A percentile compares a stretch with the other conserved stretches of the same genome.
These are phyloP conservation scores for Uria aalge DNA, from an alignment of 2,113 vertebrate genomes.

Conservation along the genomic window DNA sequence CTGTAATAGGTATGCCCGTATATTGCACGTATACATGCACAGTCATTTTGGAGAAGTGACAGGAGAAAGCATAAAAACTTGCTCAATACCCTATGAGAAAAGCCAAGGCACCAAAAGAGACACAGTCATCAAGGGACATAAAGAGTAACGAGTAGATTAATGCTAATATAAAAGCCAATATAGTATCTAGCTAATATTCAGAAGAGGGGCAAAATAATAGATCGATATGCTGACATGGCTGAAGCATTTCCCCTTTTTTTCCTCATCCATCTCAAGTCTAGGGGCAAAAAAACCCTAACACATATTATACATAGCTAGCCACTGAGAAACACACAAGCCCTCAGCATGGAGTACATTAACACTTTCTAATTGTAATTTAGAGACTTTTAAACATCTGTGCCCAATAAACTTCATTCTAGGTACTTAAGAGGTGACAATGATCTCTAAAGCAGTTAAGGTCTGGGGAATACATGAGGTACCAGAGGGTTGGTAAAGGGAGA, in stretches of 20 bases:
- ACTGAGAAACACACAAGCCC: background rate
- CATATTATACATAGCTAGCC: background rate
- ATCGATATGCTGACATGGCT: background rate
- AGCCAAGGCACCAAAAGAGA: background rate
- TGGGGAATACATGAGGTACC: background rate
- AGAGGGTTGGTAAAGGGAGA: background rate
- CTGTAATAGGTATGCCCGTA: background rate
- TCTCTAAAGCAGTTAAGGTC: background rate
- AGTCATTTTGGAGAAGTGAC: background rate
- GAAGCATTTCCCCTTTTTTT: background rate
- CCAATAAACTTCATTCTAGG: background rate
- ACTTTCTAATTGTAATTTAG: background rate
- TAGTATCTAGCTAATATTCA: background rate
- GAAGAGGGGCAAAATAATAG: background rate
- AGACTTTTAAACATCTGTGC: background rate
- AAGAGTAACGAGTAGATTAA: background rate
- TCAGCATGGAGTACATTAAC: background rate
- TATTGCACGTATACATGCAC: background rate
- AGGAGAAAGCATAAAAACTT: background rate
- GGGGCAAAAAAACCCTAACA: fast-evolving
- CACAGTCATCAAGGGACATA: background rate
- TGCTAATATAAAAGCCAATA: background rate
- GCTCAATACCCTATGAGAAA: background rate
- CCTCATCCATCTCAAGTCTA: background rate
- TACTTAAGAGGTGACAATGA: background rate